Evolutionary conservation across 2,797 vertebrate species (phyloP).

Genomic region (Hydrophis major): DNA sequence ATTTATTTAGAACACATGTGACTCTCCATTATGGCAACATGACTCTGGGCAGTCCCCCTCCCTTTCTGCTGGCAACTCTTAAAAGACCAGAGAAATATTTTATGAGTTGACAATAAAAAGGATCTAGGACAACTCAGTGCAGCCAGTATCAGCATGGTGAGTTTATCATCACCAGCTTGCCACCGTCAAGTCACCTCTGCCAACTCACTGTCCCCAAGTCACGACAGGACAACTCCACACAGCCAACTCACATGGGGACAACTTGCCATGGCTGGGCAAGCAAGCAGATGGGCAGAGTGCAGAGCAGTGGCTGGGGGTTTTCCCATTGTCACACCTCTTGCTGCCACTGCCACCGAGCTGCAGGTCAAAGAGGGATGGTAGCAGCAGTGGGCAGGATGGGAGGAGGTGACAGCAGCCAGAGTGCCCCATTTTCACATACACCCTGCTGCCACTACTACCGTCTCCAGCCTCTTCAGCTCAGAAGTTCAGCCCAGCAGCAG

Average conservation of each 20-base stretch:
- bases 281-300: not conserved
- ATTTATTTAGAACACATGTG: not conserved
- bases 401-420: not conserved
- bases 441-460: not conserved
- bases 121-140: not conserved
- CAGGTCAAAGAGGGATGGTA: not conserved
- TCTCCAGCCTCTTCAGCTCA: not conserved
- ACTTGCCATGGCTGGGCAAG: not conserved
- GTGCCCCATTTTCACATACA: not conserved
- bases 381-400: not conserved
- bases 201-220: not conserved
- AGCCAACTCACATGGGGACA: not conserved
- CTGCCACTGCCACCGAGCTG: not conserved
- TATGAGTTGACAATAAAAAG: not conserved
- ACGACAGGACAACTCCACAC: not conserved
- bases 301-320: not conserved
- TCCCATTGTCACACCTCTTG: not conserved
- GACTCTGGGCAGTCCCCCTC: not conserved
- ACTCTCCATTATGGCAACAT: not conserved
- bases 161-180: not conserved
- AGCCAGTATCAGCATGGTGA: not conserved
- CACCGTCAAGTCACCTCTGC: not conserved
- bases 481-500: not conserved
- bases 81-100: no score
- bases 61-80: no score